Evolutionary conservation across 2,113 vertebrate species (phyloP), one percentile per base, ranked within the genome.

Genomic region (Brachyhypopomus gauderio): DNA sequence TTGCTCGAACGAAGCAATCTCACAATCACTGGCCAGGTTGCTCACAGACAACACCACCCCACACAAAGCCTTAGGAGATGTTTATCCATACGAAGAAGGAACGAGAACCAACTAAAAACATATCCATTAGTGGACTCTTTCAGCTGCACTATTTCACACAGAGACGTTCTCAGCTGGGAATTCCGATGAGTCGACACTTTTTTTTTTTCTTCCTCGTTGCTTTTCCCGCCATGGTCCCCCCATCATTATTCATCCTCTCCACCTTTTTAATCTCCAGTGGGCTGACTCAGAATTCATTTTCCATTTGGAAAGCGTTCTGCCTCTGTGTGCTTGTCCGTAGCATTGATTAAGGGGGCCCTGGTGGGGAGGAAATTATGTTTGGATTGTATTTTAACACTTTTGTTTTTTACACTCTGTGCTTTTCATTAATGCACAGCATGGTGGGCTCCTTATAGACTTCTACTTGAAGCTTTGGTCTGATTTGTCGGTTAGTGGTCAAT

Each of bases 261-360:
- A 91, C 89, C 85, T 93, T 93, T 94, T 92, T 94, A 94, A 94
- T 94, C 93, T 93, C 93, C 89, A 88, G 89, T 87, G 91, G 91
- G 92, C 93, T 93, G 93, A 94, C 88, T 94, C 92, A 93, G 92
- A 92, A 90, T 91, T 92, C 88, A 83, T 87, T 90, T 92, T 92
- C 90, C 90, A 91, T 92, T 93, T 91, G 88, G 88, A 91, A 88
- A 91, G 89, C 84, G 90, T 91, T 91, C 89, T 89, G 88, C 88
- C 89, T 90, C 88, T 88, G 88, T 86, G 66, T 1, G 89, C 89
- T 86, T 90, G 91, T 92, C 90, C 89, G 87, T 88, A 92, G 91
- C 88, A 90, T 92, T 93, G 91, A 94, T 93, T 93, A 92, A 93
- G 90, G 88, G 89, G 90, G 90, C 90, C 89, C 89, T 87, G 64